Percentiles rank a stretch among this genome's conserved stretches.
phyloP scores from a whole-genome alignment of 2,797 vertebrate genomes.

The Myotis myotis region DNA sequence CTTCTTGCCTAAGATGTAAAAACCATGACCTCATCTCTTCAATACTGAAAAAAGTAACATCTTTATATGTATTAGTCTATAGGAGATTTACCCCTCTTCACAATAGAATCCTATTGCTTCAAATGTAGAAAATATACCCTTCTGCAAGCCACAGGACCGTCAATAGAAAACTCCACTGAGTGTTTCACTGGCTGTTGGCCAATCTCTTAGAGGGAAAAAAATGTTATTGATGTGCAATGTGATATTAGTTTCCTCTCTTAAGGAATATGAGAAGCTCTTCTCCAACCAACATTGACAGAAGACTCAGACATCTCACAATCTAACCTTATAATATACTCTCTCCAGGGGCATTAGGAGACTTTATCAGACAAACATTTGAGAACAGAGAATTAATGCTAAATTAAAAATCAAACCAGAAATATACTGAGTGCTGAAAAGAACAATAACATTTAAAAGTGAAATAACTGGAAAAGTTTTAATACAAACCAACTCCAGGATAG shows the following conservation, averaged over 20 bases:
- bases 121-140: conserved; percentile 31
- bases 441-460: background rate
- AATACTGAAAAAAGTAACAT: background rate
- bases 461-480: background rate
- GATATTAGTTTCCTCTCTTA: conserved; percentile 60
- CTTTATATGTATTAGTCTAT: conserved; percentile 34
- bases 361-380: conserved; percentile 52
- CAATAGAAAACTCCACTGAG: conserved; percentile 66
- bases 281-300: conserved; percentile 59
- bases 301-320: conserved; percentile 61
- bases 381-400: conserved; percentile 52
- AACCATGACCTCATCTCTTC: background rate
- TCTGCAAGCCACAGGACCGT: conserved; percentile 52
- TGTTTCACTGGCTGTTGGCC: conserved; percentile 60
- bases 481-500: background rate
- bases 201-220: conserved; percentile 43
- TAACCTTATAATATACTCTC: conserved; percentile 60
- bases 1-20: background rate
- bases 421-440: background rate
- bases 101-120: conserved; percentile 41
- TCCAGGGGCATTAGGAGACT: conserved; percentile 16
- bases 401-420: conserved; percentile 15
- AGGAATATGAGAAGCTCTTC: conserved; percentile 60
- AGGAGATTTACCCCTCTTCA: conserved; percentile 8
- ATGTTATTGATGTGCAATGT: conserved; percentile 21